Percentiles rank a stretch among this genome's conserved stretches.
Conservation (phyloP, 2,113 vertebrate genomes). For the Marcusenius ussheri region DNA sequence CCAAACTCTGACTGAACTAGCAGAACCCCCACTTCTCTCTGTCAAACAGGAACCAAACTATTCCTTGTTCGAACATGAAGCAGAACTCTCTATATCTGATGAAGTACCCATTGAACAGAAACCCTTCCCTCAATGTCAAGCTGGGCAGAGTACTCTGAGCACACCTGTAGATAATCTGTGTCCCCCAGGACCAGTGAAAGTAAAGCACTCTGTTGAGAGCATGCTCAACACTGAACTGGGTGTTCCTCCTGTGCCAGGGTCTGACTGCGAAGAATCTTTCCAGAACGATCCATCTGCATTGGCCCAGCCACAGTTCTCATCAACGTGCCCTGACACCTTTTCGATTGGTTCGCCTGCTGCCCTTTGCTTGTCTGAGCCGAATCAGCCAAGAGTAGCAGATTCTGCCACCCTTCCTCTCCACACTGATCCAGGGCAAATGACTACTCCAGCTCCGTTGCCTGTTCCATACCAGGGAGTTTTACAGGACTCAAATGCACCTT, state of each 20-base stretch:
- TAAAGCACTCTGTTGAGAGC: conserved; percentile 38
- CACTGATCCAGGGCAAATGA: conserved; percentile 31
- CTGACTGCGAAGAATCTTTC: conserved; percentile 17
- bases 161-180: background rate
- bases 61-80: background rate
- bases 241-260: conserved; percentile 10
- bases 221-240: conserved; percentile 32
- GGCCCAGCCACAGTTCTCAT: background rate
- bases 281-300: conserved; percentile 27
- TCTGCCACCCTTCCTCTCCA: conserved; percentile 20
- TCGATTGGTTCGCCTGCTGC: conserved; percentile 34
- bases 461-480: conserved; percentile 40
- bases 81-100: conserved; percentile 25
- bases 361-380: conserved; percentile 25
- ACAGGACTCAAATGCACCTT: conserved; percentile 28
- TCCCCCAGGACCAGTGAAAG: conserved; percentile 12
- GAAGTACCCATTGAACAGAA: conserved; percentile 30
- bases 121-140: conserved; percentile 21
- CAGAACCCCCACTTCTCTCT: background rate
- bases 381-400: conserved; percentile 19
- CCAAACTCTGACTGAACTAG: conserved; percentile 7
- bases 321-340: conserved; percentile 27
- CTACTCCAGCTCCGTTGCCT: conserved; percentile 26
- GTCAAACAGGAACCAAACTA: background rate
- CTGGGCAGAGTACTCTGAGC: background rate